Evolutionary conservation across 1,140 invertebrate species (phyloP), one percentile per base, ranked within the genome.

Genomic region (Drosophila malerkotliana): DNA sequence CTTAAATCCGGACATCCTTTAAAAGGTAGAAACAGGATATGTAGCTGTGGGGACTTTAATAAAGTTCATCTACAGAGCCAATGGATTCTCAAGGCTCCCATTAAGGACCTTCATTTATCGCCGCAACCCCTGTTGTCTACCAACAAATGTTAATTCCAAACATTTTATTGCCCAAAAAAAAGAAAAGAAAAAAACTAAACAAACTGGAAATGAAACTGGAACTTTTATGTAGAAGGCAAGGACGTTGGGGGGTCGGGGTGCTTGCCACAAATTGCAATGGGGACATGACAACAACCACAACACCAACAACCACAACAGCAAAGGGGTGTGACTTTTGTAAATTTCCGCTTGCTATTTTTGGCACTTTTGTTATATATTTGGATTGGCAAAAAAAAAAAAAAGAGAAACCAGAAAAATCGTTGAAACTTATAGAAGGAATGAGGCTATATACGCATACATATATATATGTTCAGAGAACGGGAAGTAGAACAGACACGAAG

Each of bases 131-230:
- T 34, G 64, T 68, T 34, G 64, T 68, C 28, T 68, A 12, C 63
- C 52, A 14, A 79, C 62, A 64, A 78, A 79, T 77, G 73, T 82
- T 73, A 71, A 63, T 77, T 81, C 66, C 37, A 74, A 82, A 82
- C 77, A 58, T 79, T 71, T 79, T 79, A 76, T 75, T 63, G 59
- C 58, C 66, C 18, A 21, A 34, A 62, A 24, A 21, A 34, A 62
- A 45, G 45, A 60, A 73, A 73, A 47, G 52, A 77, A 7, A 53
- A 53, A 30, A 41, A 39, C 34, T 39, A 24, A 14, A 52, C 44
- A 30, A 53, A 56, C 24, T 55, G 15, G 44, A 55, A 51, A 39
- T 56, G 21, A 45, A 77, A 57, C 26, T 56, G 34, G n/a, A 62
- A 62, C 63, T 57, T 41, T 14, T 41, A 14, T 41, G 15, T 41